Base-by-base conservation (phyloP, 2,113 vertebrate species). In the Xyrauchen texanus region DNA sequence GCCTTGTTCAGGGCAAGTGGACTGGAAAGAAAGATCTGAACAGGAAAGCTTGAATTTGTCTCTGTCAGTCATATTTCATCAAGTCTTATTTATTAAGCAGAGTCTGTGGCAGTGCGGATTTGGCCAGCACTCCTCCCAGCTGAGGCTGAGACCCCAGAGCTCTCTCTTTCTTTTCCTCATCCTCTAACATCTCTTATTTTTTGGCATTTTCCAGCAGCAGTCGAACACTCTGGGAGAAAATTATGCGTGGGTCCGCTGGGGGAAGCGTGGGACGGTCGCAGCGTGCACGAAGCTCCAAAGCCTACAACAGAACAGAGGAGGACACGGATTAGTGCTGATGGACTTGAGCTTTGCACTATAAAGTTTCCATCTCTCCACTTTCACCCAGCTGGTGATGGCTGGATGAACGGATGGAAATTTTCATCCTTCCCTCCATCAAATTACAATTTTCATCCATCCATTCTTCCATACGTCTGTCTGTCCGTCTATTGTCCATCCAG, bases 221-320 rank as follows among this genome's bases (percentile, higher is more conserved):
- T 8, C 88, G 90, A 83, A 93, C 86, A 0, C 81, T 94, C 84
- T 92, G 87, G 84, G 60, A 91, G 89, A 99, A 98, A 77, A 94
- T 66, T 47, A 86, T 84, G 6, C 96, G 95, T 82, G 97, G 98
- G 88, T 99, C 97, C 16, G 89, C 83, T 69, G 86, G 89, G 72
- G 96, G 91, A 63, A 99, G 94, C 11, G 93, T 87, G 0, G 97
- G 95, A 69, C 97, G 98, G 62, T 91, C 87, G 80, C 97, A 98
- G 63, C 62, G 87, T 68, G 94, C 94, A 83, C 97, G 94, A 86
- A 98, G 86, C 91, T 95, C 93, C 87, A 99, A 89, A 84, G 95
- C 97, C 97, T 99, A 86, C 76, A 91, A 86, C 79, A 85, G 82
- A 67, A 90, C 68, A 64, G 11, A 64, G 52, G 61, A 16, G n/a